Evolutionary conservation across 92 coral and sea anemone genomes (phyloP).

Genomic region (Epizoanthus scotinus): DNA sequence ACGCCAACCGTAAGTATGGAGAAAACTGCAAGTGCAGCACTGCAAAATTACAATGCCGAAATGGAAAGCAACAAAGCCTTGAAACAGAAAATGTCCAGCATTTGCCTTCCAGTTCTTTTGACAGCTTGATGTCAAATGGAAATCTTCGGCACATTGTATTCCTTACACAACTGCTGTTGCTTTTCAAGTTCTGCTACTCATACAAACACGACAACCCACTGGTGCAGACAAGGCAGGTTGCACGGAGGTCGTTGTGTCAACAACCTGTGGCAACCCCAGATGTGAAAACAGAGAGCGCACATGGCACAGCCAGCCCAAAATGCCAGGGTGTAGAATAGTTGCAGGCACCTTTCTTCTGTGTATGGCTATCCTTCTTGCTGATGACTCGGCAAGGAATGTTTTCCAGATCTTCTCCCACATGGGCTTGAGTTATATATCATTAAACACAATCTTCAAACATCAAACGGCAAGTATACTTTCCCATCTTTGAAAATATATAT

Average conservation of each 20-base stretch:
- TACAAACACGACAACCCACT: slow-evolving; percentile 7
- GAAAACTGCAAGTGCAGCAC: too few relatives aligned
- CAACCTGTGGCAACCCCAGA: slow-evolving; percentile 24
- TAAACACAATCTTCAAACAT: too few relatives aligned
- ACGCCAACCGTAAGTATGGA: too few relatives aligned
- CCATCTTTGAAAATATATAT: too few relatives aligned
- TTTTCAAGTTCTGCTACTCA: slow-evolving; percentile 9
- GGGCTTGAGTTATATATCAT: too few relatives aligned
- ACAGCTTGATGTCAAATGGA: not conserved
- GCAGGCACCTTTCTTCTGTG: slow-evolving; percentile 32
- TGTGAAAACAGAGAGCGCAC: slow-evolving; percentile 1
- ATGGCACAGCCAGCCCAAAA: slow-evolving; percentile 24
- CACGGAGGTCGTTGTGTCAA: not conserved
- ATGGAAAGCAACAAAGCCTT: too few relatives aligned
- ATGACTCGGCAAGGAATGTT: too few relatives aligned
- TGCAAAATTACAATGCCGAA: too few relatives aligned
- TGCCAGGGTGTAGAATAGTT: slow-evolving; percentile 3
- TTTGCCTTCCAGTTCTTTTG: too few relatives aligned
- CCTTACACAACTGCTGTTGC: slow-evolving; percentile 6
- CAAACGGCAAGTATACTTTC: too few relatives aligned
- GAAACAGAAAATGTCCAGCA: too few relatives aligned
- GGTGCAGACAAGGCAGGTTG: not conserved
- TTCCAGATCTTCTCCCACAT: too few relatives aligned
- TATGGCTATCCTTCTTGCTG: slow-evolving; percentile 1
- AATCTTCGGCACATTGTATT: slow-evolving; percentile 10